Conservation (phyloP, 1,140 invertebrate genomes). For the Anagrus nilaparvatae region DNA sequence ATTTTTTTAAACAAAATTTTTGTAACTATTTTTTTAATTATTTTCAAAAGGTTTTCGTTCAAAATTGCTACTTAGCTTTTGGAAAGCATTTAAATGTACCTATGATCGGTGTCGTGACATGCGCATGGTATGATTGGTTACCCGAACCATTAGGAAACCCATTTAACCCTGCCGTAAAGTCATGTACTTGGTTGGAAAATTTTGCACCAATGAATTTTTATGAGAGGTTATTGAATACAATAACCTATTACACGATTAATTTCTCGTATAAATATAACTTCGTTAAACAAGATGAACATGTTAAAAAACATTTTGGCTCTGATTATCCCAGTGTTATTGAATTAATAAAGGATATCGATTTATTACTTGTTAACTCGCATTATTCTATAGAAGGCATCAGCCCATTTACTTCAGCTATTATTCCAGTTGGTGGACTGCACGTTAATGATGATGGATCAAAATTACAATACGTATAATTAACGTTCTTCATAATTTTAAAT, state of each 20-base stretch:
- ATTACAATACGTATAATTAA: neutral
- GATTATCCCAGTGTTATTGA: neutral
- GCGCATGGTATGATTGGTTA: conserved; percentile 4
- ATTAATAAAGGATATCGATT: neutral
- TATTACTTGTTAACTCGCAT: neutral
- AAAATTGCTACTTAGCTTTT: conserved; percentile 6
- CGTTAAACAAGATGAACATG: neutral
- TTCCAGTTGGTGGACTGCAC: neutral
- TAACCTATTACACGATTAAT: no score
- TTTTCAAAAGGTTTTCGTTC: conserved; percentile 4
- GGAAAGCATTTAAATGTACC: conserved; percentile 12
- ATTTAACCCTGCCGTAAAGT: conserved; percentile 5
- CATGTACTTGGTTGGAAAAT: conserved; percentile 2
- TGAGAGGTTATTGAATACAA: conserved; percentile 8
- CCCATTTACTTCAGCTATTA: neutral
- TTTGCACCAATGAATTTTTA: conserved; percentile 9
- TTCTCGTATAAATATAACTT: no score
- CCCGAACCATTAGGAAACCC: conserved; percentile 2
- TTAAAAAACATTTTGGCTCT: conserved; percentile 4
- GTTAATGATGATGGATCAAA: neutral
- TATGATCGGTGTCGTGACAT: conserved; percentile 8
- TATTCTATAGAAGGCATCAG: neutral
- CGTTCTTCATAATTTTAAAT: neutral
- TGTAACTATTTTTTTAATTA: neutral
- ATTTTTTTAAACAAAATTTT: no score